Conservation (phyloP, 2,888 invertebrate genomes). For the Amphimallon solstitiale region DNA sequence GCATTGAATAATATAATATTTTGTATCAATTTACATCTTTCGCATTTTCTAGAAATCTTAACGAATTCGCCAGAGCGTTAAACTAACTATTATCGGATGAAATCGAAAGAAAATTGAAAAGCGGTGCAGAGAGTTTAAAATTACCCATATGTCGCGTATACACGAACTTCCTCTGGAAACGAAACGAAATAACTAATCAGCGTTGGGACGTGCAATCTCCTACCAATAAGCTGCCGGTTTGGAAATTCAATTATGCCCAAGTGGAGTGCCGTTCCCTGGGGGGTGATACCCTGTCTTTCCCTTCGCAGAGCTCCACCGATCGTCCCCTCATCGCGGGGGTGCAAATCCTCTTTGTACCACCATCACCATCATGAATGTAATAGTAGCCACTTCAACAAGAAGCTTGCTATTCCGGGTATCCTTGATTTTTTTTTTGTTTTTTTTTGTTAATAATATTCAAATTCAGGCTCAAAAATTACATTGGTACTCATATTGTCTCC, state of each 20-base stretch:
- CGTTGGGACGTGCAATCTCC: slow-evolving; percentile 59
- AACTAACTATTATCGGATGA: slow-evolving; percentile 15
- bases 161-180: slow-evolving; percentile 51
- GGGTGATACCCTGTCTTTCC: slow-evolving; percentile 43
- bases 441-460: background rate
- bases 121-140: slow-evolving; percentile 56
- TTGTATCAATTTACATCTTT: no score
- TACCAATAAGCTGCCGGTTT: slow-evolving; percentile 62
- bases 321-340: slow-evolving; percentile 49
- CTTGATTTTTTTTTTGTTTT: slow-evolving; percentile 11
- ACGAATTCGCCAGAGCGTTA: no score
- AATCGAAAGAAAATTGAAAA: slow-evolving; percentile 44
- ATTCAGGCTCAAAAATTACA: background rate
- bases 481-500: background rate
- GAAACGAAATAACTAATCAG: slow-evolving; percentile 63
- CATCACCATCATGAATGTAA: slow-evolving; percentile 45
- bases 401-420: background rate
- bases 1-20: no score
- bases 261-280: slow-evolving; percentile 57
- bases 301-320: slow-evolving; percentile 42
- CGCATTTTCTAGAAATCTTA: no score
- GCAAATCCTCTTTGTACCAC: slow-evolving; percentile 44
- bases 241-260: slow-evolving; percentile 64
- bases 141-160: slow-evolving; percentile 60
- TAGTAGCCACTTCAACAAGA: slow-evolving; percentile 34